Percentiles rank a stretch among this genome's conserved stretches.
phyloP scores from a whole-genome alignment of 2,888 invertebrate species.

The Dicranocentrus wangi region DNA sequence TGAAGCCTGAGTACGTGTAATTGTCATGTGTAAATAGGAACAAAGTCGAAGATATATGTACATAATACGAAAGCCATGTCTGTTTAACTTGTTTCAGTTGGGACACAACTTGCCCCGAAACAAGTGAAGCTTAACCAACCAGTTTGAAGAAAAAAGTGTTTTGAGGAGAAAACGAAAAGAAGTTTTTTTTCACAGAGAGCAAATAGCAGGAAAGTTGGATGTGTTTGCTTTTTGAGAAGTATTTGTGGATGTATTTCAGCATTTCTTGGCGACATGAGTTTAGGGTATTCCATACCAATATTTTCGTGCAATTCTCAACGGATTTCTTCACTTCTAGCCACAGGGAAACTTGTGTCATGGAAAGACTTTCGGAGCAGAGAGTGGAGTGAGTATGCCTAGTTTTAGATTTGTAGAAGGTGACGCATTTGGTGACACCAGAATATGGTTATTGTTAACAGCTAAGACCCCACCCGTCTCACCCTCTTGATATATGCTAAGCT shows the following conservation, averaged over 20 bases:
- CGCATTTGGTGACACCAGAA: too few relatives aligned
- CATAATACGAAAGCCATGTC: slow-evolving; percentile 28
- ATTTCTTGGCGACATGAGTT: background rate
- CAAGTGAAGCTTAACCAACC: slow-evolving; percentile 52
- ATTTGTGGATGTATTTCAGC: background rate
- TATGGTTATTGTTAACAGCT: too few relatives aligned
- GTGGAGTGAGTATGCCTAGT: too few relatives aligned
- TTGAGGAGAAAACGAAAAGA: slow-evolving; percentile 14
- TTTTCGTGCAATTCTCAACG: slow-evolving; percentile 8
- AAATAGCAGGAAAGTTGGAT: slow-evolving; percentile 9
- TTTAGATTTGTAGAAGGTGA: too few relatives aligned
- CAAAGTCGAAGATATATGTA: slow-evolving; percentile 21
- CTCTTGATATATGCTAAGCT: too few relatives aligned
- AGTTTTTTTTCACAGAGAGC: slow-evolving; percentile 24
- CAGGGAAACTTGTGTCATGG: too few relatives aligned
- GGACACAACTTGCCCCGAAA: slow-evolving; percentile 36
- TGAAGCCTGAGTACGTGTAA: slow-evolving; percentile 45
- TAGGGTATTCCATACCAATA: background rate
- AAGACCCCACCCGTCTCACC: too few relatives aligned
- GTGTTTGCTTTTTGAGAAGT: slow-evolving; percentile 19
- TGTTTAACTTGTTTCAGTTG: slow-evolving; percentile 54
- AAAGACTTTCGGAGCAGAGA: too few relatives aligned
- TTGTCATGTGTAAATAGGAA: slow-evolving; percentile 59
- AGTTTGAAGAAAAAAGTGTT: slow-evolving; percentile 14
- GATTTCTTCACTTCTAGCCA: background rate